Conservation (phyloP, 1,140 invertebrate species). For the Helicoverpa armigera region DNA sequence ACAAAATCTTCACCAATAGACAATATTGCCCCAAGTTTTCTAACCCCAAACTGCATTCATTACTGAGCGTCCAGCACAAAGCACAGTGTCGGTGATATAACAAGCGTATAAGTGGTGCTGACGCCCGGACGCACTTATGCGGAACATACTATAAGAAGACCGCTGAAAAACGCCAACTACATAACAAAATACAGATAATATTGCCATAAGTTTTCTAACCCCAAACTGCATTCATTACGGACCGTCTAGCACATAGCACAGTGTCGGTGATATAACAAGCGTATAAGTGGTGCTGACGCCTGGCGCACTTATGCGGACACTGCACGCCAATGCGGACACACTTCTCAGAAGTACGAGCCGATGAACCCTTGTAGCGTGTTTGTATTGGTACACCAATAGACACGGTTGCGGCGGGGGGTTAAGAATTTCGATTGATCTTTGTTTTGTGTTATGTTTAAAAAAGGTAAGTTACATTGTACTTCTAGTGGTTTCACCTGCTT, state of each 20-base stretch:
- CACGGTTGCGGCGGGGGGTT: too few species aligned
- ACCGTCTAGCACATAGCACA: slow-evolving; percentile 1
- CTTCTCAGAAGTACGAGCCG: slow-evolving; percentile 60
- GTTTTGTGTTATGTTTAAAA: too few species aligned
- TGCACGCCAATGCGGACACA: slow-evolving; percentile 59
- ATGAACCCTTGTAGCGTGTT: slow-evolving; percentile 46
- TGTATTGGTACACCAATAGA: not conserved
- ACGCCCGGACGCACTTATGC: slow-evolving; percentile 54
- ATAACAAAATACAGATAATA: not conserved
- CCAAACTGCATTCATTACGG: not conserved
- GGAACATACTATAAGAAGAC: slow-evolving; percentile 14
- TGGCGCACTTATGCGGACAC: slow-evolving; percentile 57
- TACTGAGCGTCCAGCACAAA: too few species aligned
- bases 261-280: slow-evolving; percentile 56
- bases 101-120: slow-evolving; percentile 54
- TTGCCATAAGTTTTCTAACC: not conserved
- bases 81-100: slow-evolving; percentile 53
- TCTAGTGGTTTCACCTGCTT: too few species aligned
- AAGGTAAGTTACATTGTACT: too few species aligned
- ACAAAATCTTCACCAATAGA: too few species aligned
- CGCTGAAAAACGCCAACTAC: too few species aligned
- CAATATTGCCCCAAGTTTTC: too few species aligned
- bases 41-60: too few species aligned
- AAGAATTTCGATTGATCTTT: too few species aligned
- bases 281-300: slow-evolving; percentile 55